A percentile compares a stretch with the other conserved stretches of the same genome.
Conservation (phyloP, 1,140 invertebrate species). For the Thalassaphorura encarpata region DNA sequence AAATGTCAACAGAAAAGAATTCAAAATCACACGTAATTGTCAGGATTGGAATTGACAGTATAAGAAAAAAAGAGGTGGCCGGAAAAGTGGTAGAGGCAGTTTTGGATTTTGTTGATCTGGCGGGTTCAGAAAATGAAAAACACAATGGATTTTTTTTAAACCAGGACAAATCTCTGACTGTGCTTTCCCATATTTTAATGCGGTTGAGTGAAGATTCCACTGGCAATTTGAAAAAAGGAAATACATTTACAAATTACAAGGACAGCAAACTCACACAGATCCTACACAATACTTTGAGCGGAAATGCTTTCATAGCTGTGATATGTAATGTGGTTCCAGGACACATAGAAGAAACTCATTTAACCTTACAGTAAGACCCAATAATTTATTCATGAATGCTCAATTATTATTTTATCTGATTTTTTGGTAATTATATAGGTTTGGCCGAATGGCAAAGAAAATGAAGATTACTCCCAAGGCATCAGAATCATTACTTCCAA, state of each 20-base stretch:
- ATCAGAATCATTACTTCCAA: no score
- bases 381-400: conserved; percentile 6
- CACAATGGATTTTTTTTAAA: conserved; percentile 56
- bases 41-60: conserved; percentile 40
- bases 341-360: conserved; percentile 59
- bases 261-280: conserved; percentile 78
- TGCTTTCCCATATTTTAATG: conserved; percentile 65
- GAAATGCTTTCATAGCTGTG: conserved; percentile 77
- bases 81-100: conserved; percentile 55
- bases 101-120: conserved; percentile 73
- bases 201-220: conserved; percentile 52
- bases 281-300: conserved; percentile 69
- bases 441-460: conserved; percentile 38
- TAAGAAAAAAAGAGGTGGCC: conserved; percentile 36
- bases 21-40: conserved; percentile 71
- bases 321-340: conserved; percentile 70
- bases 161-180: conserved; percentile 63
- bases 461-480: conserved; percentile 49
- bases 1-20: conserved; percentile 69
- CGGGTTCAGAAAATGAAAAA: conserved; percentile 66
- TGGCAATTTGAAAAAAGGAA: background rate
- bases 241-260: conserved; percentile 55
- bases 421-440: conserved; percentile 25
- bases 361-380: conserved; percentile 56
- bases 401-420: background rate